Evolutionary conservation across 2,113 vertebrate genomes (phyloP), one percentile per base, ranked within the genome.

Genomic region (Gallinago jamesoni): DNA sequence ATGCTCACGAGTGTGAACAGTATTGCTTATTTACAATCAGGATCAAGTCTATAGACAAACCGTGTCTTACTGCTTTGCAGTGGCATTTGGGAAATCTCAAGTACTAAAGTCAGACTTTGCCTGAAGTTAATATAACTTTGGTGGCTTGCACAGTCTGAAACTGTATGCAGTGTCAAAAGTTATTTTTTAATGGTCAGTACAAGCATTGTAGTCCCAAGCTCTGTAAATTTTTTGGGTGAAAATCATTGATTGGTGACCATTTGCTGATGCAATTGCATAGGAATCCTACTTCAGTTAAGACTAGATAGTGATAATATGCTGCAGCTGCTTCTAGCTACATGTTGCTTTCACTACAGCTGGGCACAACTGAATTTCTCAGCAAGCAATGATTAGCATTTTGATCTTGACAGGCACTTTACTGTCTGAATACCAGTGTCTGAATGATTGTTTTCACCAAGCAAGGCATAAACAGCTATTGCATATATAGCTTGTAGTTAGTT

Each of bases 371-470:
- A 96, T 97, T 97, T 96, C 96, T 84, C 96, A 97, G 96, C 93
- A 90, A 97, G 94, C 87, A 87, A 73, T 94, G 91, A 98, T 98
- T 97, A 98, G 96, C 96, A 97, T 98, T 97, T 98, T 97, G 96
- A 98, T 97, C 96, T 95, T 97, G 96, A 98, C 96, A 96, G 97
- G 95, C 53, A 91, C 95, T 97, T 98, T 96, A 66, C 94, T 88
- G 86, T 96, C 93, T 95, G 97, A 98, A 98, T 95, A 95, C 90
- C 96, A 97, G 94, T 94, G 95, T 86, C 39, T 82, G 94, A 97
- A 92, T 93, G 96, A 96, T 87, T 96, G 93, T 92, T 97, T 97
- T 97, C 37, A 12, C 78, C 75, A 85, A 66, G 89, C 82, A 94
- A 96, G 90, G 91, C 95, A 84, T 77, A 95, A 96, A 84, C 60